These are phyloP conservation scores for Dufourea novaeangliae DNA, from an alignment of 1,140 invertebrate genomes.

Conservation along the genomic window DNA sequence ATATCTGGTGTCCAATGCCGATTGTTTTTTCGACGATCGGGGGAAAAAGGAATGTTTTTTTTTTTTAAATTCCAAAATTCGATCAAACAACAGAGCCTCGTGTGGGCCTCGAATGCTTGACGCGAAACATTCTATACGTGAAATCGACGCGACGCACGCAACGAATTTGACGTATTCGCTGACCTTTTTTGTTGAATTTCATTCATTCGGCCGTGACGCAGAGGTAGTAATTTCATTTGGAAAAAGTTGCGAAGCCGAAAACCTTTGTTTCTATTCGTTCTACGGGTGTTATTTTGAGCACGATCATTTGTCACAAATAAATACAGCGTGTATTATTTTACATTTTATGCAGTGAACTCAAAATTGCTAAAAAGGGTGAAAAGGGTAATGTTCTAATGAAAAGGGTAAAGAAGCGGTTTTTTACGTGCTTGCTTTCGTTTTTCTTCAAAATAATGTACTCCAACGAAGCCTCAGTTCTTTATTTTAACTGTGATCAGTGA, in stretches of 20 bases:
- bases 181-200: slow-evolving; percentile 38
- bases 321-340: background rate
- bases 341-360: background rate
- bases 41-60: background rate
- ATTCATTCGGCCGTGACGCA: slow-evolving; percentile 18
- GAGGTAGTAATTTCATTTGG: background rate
- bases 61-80: slow-evolving; percentile 21
- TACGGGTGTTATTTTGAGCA: background rate
- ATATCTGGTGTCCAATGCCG: background rate
- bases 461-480: no score
- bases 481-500: no score
- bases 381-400: no score
- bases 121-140: slow-evolving; percentile 22
- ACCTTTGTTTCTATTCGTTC: background rate
- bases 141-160: slow-evolving; percentile 10
- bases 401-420: no score
- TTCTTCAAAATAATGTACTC: no score
- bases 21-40: background rate
- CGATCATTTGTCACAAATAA: background rate
- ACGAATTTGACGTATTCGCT: slow-evolving; percentile 40
- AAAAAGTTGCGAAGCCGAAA: background rate
- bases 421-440: no score
- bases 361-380: no score
- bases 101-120: slow-evolving; percentile 18
- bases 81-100: slow-evolving; percentile 13